phyloP scores from a whole-genome alignment of 2,797 vertebrate genomes.

The Silurus lanzhouensis region DNA sequence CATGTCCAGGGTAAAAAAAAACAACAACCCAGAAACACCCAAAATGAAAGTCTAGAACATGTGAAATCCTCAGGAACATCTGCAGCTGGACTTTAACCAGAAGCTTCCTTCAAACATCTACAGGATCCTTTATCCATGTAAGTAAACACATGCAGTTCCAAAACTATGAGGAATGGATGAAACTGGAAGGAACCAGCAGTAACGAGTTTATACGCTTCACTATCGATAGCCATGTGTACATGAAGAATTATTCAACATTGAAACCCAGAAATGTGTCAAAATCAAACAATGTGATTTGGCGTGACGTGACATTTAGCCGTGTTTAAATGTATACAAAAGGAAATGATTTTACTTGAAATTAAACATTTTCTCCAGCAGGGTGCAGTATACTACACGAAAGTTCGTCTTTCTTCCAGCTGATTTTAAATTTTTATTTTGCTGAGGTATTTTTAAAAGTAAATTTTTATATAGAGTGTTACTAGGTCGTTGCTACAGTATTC shows the following conservation, averaged over 20 bases:
- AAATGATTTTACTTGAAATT: neutral
- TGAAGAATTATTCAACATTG: neutral
- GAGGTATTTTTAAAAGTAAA: too few relatives aligned
- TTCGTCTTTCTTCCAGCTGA: neutral
- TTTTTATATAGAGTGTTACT: too few relatives aligned
- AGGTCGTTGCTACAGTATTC: too few relatives aligned
- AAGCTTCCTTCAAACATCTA: constrained; percentile 25
- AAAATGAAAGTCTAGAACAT: constrained; percentile 38
- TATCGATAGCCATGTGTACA: neutral
- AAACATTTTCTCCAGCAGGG: neutral
- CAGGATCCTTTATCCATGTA: constrained; percentile 27
- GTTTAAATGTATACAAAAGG: neutral
- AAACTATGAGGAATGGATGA: constrained; percentile 9
- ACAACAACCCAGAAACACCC: neutral
- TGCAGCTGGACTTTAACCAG: neutral
- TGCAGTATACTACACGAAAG: neutral
- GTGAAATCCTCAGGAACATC: constrained; percentile 19
- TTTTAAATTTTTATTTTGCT: too few relatives aligned
- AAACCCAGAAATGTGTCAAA: neutral
- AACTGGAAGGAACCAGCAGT: constrained; percentile 5
- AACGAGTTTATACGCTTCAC: neutral
- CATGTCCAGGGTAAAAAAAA: neutral
- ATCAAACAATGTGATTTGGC: neutral
- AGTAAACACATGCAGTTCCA: constrained; percentile 13
- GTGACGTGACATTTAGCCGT: neutral